These are phyloP conservation scores for Hiodon alosoides DNA, from an alignment of 2,113 vertebrate genomes.

Conservation along the genomic window DNA sequence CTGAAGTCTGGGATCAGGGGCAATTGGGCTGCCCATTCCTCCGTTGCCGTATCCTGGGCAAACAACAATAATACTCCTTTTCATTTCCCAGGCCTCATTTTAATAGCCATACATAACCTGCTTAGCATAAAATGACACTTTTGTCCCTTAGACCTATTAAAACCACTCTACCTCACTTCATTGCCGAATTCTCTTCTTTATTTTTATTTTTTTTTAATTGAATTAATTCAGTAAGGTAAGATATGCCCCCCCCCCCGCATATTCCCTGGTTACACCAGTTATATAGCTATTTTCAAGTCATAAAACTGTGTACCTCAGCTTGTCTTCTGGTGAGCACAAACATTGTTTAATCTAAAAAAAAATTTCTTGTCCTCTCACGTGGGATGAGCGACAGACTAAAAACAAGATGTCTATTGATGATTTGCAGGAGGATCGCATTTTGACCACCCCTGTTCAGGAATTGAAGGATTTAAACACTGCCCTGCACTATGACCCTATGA, in stretches of 20 bases:
- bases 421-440: too few relatives aligned
- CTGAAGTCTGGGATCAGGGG: conserved; percentile 37
- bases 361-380: too few relatives aligned
- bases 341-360: too few relatives aligned
- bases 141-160: conserved; percentile 44
- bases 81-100: conserved; percentile 36
- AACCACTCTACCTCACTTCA: conserved; percentile 40
- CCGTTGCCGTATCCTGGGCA: conserved; percentile 47
- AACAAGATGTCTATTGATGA: too few relatives aligned
- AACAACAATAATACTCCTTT: conserved; percentile 54
- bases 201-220: background rate
- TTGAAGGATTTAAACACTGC: too few relatives aligned
- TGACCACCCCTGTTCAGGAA: too few relatives aligned
- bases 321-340: too few relatives aligned
- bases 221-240: conserved; percentile 33
- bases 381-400: too few relatives aligned
- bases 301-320: too few relatives aligned
- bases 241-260: conserved; percentile 28
- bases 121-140: conserved; percentile 52
- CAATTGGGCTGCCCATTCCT: conserved; percentile 43
- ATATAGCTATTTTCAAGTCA: background rate
- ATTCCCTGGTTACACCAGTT: conserved; percentile 23
- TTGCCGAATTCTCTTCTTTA: conserved; percentile 19
- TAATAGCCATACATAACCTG: conserved; percentile 41
- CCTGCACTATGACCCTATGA: too few relatives aligned